Evolutionary conservation across 2,888 invertebrate genomes (phyloP).

Genomic region (Bugulina stolonifera): DNA sequence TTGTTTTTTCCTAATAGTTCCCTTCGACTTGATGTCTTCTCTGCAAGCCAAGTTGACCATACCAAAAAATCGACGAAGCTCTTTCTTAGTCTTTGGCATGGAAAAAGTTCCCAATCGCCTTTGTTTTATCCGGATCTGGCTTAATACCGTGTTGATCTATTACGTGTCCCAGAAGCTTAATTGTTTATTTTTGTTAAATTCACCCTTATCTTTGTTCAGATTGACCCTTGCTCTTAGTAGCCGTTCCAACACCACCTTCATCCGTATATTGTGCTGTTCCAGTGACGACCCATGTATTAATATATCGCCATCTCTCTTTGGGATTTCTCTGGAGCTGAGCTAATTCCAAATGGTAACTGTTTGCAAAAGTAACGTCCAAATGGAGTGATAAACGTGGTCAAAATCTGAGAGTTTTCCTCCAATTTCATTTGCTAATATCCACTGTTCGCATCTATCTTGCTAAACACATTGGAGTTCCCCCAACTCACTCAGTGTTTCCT

Average conservation of each 20-base stretch:
- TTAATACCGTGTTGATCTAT: background rate
- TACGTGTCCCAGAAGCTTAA: background rate
- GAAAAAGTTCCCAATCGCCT: background rate
- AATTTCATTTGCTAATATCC: conserved; percentile 3
- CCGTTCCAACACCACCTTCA: background rate
- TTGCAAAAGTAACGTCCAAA: conserved; percentile 3
- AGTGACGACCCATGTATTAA: background rate
- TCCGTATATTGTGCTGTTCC: background rate
- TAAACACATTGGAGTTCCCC: conserved; percentile 1
- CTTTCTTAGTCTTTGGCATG: background rate
- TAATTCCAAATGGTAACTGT: background rate
- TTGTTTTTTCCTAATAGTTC: background rate
- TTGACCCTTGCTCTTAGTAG: background rate
- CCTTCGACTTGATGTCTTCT: background rate
- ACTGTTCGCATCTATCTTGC: background rate
- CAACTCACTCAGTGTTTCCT: background rate
- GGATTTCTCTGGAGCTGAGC: background rate
- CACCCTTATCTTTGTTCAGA: background rate
- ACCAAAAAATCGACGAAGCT: background rate
- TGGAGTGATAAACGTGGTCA: conserved; percentile 8
- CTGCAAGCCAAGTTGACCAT: background rate
- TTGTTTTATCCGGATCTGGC: conserved; percentile 8
- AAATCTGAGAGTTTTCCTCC: background rate
- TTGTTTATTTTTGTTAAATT: background rate
- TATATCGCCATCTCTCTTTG: conserved; percentile 6